Percentiles rank a stretch among this genome's conserved stretches.
phyloP scores from a whole-genome alignment of 2,113 vertebrate genomes.

The Pantherophis guttatus region DNA sequence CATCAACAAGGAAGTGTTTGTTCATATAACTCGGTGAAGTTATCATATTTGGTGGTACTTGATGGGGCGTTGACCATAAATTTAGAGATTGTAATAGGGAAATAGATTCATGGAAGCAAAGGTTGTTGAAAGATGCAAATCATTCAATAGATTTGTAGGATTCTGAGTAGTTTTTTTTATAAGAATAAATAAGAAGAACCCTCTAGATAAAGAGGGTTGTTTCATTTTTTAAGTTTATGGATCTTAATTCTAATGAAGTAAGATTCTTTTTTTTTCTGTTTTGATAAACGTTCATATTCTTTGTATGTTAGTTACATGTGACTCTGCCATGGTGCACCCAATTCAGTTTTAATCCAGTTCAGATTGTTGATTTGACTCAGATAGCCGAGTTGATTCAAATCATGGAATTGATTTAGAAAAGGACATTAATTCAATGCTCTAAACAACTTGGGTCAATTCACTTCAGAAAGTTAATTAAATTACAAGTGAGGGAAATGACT shows the following conservation, averaged over 20 bases:
- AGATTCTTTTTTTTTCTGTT: fast-evolving
- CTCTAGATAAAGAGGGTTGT: background rate
- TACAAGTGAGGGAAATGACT: background rate
- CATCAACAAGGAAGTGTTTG: background rate
- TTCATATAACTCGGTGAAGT: background rate
- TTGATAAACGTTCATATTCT: background rate
- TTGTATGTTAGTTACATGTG: background rate
- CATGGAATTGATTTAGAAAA: background rate
- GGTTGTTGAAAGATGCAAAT: background rate
- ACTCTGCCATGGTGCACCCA: background rate
- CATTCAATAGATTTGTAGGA: background rate
- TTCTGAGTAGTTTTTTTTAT: background rate
- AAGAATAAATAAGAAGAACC: too few species aligned
- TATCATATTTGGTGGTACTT: background rate
- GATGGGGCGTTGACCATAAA: background rate
- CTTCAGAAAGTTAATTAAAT: background rate
- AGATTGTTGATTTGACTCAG: background rate
- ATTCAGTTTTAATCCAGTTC: background rate
- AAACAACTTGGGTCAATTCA: background rate
- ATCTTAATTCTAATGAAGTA: background rate
- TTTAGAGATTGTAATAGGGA: background rate
- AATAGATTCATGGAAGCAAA: background rate
- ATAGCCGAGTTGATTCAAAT: background rate
- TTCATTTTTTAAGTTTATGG: background rate
- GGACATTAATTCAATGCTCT: background rate